These are phyloP conservation scores for Protobothrops flavoviridis DNA, from an alignment of 2,113 vertebrate genomes.

Conservation along the genomic window DNA sequence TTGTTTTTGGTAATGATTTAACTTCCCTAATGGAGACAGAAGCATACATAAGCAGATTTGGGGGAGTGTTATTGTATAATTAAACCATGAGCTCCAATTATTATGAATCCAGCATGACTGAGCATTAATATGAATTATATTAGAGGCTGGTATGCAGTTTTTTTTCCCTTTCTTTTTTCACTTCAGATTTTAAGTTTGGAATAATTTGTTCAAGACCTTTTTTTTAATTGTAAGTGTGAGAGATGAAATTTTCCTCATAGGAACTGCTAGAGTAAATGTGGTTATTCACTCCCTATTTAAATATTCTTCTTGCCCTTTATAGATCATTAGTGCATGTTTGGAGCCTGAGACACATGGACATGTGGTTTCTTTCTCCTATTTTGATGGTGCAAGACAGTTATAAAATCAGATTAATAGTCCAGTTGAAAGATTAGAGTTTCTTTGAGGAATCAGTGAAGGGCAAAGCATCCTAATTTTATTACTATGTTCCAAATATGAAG, in stretches of 20 bases:
- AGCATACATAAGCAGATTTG: conserved; percentile 53
- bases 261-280: conserved; percentile 52
- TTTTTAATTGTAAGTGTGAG: conserved; percentile 55
- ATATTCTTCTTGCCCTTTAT: conserved; percentile 55
- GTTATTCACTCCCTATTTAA: conserved; percentile 47
- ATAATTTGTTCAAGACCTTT: conserved; percentile 47
- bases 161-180: not conserved
- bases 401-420: conserved; percentile 57
- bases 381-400: conserved; percentile 56
- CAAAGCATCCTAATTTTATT: not conserved
- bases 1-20: conserved; percentile 59
- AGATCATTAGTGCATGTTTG: conserved; percentile 61
- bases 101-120: conserved; percentile 33
- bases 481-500: conserved; percentile 21
- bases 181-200: conserved; percentile 46
- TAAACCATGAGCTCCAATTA: conserved; percentile 43
- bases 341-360: conserved; percentile 27
- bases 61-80: conserved; percentile 44
- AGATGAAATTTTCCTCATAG: conserved; percentile 43
- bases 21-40: conserved; percentile 47
- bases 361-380: conserved; percentile 46
- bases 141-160: not conserved
- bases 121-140: conserved; percentile 31
- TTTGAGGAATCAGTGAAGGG: conserved; percentile 29
- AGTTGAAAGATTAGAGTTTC: conserved; percentile 57